Evolutionary conservation across 1,140 invertebrate species (phyloP).

Genomic region (Macrostomum lignano): DNA sequence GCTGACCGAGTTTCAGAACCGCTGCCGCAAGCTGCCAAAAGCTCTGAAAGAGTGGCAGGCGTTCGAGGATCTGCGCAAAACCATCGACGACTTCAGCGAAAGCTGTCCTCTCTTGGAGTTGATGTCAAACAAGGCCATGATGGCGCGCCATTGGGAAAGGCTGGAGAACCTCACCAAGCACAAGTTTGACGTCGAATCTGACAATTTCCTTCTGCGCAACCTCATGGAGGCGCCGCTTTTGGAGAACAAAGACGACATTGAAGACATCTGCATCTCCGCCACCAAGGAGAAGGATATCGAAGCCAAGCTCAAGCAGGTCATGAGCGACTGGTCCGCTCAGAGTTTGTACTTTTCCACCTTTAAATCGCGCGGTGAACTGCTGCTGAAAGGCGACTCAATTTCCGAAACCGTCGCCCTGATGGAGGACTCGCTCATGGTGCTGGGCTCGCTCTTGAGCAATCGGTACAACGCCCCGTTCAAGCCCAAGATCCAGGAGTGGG

Average conservation of each 20-base stretch:
- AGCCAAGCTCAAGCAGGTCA: slow-evolving; percentile 67
- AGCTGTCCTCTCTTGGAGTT: slow-evolving; percentile 74
- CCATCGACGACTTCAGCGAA: slow-evolving; percentile 87
- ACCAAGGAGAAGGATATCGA: slow-evolving; percentile 95
- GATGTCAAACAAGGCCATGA: slow-evolving; percentile 94
- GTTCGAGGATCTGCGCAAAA: slow-evolving; percentile 73
- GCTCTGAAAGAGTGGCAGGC: slow-evolving; percentile 88
- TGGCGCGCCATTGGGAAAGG: slow-evolving; percentile 70
- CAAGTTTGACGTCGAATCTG: slow-evolving; percentile 62
- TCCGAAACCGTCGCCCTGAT: slow-evolving; percentile 61
- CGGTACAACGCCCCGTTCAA: slow-evolving; percentile 63
- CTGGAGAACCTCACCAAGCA: slow-evolving; percentile 67
- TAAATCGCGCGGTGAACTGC: slow-evolving; percentile 66
- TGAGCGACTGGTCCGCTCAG: slow-evolving; percentile 74
- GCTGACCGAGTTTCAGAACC: slow-evolving; percentile 80
- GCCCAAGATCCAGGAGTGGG: slow-evolving; percentile 54
- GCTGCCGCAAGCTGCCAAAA: slow-evolving; percentile 51
- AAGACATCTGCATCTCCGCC: slow-evolving; percentile 87
- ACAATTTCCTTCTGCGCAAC: slow-evolving; percentile 72
- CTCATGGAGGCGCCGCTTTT: slow-evolving; percentile 71
- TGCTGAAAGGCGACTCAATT: slow-evolving; percentile 41
- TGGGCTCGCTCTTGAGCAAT: slow-evolving; percentile 56
- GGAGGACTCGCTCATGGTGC: slow-evolving; percentile 65
- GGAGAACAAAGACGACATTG: slow-evolving; percentile 77
- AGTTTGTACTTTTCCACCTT: slow-evolving; percentile 74